Evolutionary conservation across 2,113 vertebrate genomes (phyloP), one percentile per base, ranked within the genome.

Genomic region (Anguilla japonica): DNA sequence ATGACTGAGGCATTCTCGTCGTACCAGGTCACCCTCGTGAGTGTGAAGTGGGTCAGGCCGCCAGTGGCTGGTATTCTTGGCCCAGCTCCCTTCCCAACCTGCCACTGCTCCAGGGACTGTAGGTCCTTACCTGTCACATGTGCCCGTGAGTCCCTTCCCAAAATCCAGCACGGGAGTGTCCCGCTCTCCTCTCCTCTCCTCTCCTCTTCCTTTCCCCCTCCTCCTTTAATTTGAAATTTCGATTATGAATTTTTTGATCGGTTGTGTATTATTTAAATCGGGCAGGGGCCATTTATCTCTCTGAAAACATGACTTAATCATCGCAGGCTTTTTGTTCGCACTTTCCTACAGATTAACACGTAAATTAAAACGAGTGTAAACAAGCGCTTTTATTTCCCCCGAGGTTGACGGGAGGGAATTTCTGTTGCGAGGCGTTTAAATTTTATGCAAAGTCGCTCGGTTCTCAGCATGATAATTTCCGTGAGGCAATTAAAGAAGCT

Each of bases 271-370:
- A 43, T 84, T 84, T 29, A 7, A 46, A 67, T 43, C n/a, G 50
- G 0, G 50, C 50, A 53, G 7, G 7, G 7, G 9, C 50, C 7
- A 53, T 53, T 9, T 53, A 53, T 53, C 50, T 53, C 13, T 53
- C 50, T 14, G 50, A 13, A 14, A 53, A 53, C 50, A 67, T 20
- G 22, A 22, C 26, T n/a, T 34, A 29, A n/a, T 75, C n/a, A 13
- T 75, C 9, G 71, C n/a, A 13, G 6, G n/a, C 50, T 53, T 40
- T 34, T n/a, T 41, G 13, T 34, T 80, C 50, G 9, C 84, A 26
- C 79, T 81, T 63, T 57, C 80, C 56, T 63, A 29, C 78, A 82
- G 92, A 93, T 94, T 94, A 91, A 90, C 92, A 94, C 94, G 93
- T 94, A 93, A 92, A 93, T 93, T 91, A 90, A 92, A 26, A 88